A percentile compares a stretch with the other conserved stretches of the same genome.
phyloP scores from a whole-genome alignment of 2,888 invertebrate species.

The Crioceris asparagi region DNA sequence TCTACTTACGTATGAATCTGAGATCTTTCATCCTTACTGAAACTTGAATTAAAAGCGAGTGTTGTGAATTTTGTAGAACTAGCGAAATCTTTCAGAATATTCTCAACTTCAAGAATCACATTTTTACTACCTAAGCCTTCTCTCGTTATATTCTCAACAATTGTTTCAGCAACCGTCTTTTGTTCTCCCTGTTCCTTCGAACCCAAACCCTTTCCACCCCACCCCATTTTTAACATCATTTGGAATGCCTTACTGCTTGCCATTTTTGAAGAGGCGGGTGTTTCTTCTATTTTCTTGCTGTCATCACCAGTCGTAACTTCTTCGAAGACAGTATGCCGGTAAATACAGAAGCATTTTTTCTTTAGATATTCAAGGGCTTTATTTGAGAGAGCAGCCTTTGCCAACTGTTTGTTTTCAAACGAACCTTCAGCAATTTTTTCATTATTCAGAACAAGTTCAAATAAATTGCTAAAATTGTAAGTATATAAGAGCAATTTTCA shows the following conservation, averaged over 20 bases:
- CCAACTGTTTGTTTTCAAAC: slow-evolving; percentile 13
- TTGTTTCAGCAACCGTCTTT: slow-evolving; percentile 23
- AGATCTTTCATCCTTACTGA: slow-evolving; percentile 25
- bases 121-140: slow-evolving; percentile 22
- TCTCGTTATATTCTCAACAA: slow-evolving; percentile 23
- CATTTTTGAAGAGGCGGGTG: too few species aligned
- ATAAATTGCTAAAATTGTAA: slow-evolving; percentile 6
- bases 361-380: slow-evolving; percentile 20
- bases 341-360: slow-evolving; percentile 24
- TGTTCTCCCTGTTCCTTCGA: slow-evolving; percentile 25
- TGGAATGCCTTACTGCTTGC: slow-evolving; percentile 24
- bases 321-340: slow-evolving; percentile 22
- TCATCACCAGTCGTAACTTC: slow-evolving; percentile 21
- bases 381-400: slow-evolving; percentile 22
- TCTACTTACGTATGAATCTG: slow-evolving; percentile 23
- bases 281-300: slow-evolving; percentile 9
- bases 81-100: slow-evolving; percentile 22
- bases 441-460: slow-evolving; percentile 10
- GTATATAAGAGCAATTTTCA: not conserved
- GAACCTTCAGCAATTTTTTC: slow-evolving; percentile 14
- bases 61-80: slow-evolving; percentile 22
- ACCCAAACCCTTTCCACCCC: slow-evolving; percentile 27
- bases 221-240: slow-evolving; percentile 30
- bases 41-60: slow-evolving; percentile 24
- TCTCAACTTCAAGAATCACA: slow-evolving; percentile 23